These are phyloP conservation scores for Lates calcarifer DNA, from an alignment of 2,113 vertebrate species.

Conservation along the genomic window DNA sequence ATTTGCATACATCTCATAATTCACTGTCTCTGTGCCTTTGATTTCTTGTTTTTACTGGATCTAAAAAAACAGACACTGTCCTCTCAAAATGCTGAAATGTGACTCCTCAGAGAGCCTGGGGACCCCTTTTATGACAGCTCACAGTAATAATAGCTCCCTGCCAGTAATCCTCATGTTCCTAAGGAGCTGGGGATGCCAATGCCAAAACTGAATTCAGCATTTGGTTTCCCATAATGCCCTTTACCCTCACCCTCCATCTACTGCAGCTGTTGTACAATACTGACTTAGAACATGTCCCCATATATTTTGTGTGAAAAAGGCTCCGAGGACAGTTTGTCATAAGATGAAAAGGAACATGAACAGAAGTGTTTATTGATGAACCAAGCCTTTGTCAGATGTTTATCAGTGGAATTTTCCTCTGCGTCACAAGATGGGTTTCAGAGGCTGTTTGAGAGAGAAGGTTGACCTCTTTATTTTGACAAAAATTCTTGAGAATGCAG, in stretches of 20 bases:
- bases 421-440: slow-evolving; percentile 3
- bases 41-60: slow-evolving; percentile 57
- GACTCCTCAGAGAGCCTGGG: slow-evolving; percentile 55
- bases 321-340: not conserved
- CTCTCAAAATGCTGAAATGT: slow-evolving; percentile 67
- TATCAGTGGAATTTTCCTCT: slow-evolving; percentile 52
- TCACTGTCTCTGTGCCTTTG: slow-evolving; percentile 56
- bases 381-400: not conserved
- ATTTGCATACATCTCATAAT: slow-evolving; percentile 67
- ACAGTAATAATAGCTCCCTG: slow-evolving; percentile 71
- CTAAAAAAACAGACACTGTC: slow-evolving; percentile 50
- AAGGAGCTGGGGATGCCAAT: not conserved
- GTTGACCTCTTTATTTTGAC: not conserved
- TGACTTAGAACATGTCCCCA: not conserved
- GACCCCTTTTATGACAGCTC: slow-evolving; percentile 47
- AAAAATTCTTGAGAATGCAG: not conserved
- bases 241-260: not conserved
- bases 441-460: slow-evolving; percentile 1
- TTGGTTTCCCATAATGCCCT: slow-evolving; percentile 46
- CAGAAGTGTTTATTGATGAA: slow-evolving; percentile 14
- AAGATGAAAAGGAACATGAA: not conserved
- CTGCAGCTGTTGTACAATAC: slow-evolving; percentile 2
- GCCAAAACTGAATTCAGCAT: slow-evolving; percentile 32
- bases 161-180: slow-evolving; percentile 38
- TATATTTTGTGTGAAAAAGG: not conserved